Conservation (phyloP, 2,888 invertebrate species). For the Pollenia amentaria region DNA sequence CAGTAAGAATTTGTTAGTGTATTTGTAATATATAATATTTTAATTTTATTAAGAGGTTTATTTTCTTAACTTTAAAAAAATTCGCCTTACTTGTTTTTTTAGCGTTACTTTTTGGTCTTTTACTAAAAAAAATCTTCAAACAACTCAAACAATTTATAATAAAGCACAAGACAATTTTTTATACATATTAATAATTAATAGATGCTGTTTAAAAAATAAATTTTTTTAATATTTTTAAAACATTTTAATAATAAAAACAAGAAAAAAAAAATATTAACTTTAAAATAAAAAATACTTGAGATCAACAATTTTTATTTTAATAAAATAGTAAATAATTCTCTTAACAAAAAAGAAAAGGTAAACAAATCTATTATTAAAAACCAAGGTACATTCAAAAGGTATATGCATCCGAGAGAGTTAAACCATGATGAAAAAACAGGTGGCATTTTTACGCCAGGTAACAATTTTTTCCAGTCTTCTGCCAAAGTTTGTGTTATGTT, state of each 20-base stretch:
- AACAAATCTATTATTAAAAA: background rate
- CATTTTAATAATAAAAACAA: constrained; percentile 43
- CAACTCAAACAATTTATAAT: constrained; percentile 59
- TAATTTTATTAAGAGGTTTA: background rate
- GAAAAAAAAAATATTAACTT: constrained; percentile 41
- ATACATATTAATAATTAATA: constrained; percentile 65
- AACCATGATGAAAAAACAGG: no score
- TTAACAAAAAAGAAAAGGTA: constrained; percentile 29
- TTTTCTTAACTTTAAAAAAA: background rate
- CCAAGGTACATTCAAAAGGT: no score
- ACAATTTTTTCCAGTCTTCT: no score
- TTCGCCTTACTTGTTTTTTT: constrained; percentile 29
- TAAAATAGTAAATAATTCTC: constrained; percentile 57
- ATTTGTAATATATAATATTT: no score
- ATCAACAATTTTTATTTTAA: constrained; percentile 48
- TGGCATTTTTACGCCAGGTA: no score
- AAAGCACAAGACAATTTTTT: constrained; percentile 74
- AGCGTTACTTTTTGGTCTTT: constrained; percentile 14
- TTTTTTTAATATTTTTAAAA: constrained; percentile 63
- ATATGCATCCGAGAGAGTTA: no score
- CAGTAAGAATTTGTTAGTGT: no score
- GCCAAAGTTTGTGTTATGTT: no score
- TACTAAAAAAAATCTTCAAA: constrained; percentile 49
- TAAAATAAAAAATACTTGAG: constrained; percentile 53
- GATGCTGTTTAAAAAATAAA: constrained; percentile 63